Evolutionary conservation across 2,888 invertebrate genomes (phyloP).

Genomic region (Litoditis marina): DNA sequence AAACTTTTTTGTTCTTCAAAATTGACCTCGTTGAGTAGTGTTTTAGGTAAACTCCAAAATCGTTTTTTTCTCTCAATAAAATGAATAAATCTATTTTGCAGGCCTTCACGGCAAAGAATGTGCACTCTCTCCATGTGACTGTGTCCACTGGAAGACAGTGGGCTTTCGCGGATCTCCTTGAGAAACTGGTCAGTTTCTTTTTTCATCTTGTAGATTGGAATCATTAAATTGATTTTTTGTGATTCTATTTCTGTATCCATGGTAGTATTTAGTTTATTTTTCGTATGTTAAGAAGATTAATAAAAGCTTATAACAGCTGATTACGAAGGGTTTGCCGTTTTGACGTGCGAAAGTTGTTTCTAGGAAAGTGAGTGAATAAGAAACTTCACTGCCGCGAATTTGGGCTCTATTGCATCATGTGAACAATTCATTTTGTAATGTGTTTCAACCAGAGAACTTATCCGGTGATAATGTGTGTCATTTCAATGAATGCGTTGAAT

Average conservation of each 20-base stretch:
- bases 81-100: slow-evolving; percentile 10
- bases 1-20: too few species aligned
- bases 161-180: slow-evolving; percentile 83
- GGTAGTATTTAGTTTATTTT: neutral
- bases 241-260: neutral
- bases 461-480: neutral
- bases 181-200: slow-evolving; percentile 67
- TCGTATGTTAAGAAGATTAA: neutral
- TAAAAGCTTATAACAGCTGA: neutral
- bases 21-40: too few species aligned
- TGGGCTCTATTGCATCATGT: neutral
- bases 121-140: slow-evolving; percentile 89
- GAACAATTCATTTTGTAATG: neutral
- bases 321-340: neutral
- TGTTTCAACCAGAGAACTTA: neutral
- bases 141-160: slow-evolving; percentile 86
- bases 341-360: too few species aligned
- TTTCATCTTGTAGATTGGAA: too few species aligned
- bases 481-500: neutral
- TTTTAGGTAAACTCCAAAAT: neutral
- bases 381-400: neutral
- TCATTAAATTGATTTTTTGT: neutral
- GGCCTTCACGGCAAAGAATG: slow-evolving; percentile 63
- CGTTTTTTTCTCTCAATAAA: neutral
- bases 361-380: too few species aligned